These are phyloP conservation scores for Grallaria varia DNA, from an alignment of 2,113 vertebrate species.

Conservation along the genomic window DNA sequence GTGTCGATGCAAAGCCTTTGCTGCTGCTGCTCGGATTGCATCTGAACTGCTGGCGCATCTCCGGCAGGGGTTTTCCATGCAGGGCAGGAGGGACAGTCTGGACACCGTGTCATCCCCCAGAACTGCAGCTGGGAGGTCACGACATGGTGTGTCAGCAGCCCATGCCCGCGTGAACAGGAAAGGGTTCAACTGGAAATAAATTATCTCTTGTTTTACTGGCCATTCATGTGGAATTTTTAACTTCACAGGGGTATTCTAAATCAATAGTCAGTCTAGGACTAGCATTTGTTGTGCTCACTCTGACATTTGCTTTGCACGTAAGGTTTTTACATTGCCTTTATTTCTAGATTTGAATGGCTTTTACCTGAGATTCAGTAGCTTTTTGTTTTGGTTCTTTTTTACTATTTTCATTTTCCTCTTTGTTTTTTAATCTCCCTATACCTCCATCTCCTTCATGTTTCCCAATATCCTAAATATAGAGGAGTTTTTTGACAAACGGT, in stretches of 20 bases:
- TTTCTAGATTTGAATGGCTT: not conserved
- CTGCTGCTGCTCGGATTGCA: not conserved
- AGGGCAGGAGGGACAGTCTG: not conserved
- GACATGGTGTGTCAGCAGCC: not conserved
- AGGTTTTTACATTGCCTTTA: not conserved
- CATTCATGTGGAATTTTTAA: not conserved
- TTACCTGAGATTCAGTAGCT: not conserved
- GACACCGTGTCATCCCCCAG: not conserved
- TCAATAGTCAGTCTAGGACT: not conserved
- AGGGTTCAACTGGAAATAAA: not conserved
- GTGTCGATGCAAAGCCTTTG: not conserved
- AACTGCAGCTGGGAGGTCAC: not conserved
- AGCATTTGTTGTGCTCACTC: not conserved
- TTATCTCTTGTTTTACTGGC: not conserved
- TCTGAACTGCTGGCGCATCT: not conserved
- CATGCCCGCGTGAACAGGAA: not conserved
- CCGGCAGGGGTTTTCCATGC: not conserved
- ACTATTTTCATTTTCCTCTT: not conserved
- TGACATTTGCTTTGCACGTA: conserved; percentile 23
- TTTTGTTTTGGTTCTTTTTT: not conserved
- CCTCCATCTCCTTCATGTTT: not conserved
- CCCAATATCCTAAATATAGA: not conserved
- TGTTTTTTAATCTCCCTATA: not conserved
- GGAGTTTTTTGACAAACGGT: not conserved
- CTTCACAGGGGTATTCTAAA: not conserved